Evolutionary conservation across 2,113 vertebrate genomes (phyloP).

Genomic region (Coracopsis vasa): DNA sequence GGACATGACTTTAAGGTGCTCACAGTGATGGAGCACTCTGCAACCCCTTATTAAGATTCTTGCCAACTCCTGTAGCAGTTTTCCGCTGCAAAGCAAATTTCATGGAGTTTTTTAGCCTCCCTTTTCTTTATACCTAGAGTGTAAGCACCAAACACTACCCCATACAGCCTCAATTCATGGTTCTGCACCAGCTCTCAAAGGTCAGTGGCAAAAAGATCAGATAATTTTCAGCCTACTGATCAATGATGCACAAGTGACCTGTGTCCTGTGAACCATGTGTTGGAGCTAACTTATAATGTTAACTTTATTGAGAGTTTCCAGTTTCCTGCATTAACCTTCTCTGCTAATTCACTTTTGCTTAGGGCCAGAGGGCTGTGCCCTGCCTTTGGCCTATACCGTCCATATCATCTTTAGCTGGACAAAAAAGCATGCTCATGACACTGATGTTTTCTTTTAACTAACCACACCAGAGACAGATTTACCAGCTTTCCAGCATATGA

Average conservation of each 20-base stretch:
- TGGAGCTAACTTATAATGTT: background rate
- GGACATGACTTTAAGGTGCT: slow-evolving; percentile 55
- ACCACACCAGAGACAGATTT: background rate
- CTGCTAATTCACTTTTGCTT: background rate
- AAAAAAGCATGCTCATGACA: background rate
- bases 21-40: slow-evolving; percentile 38
- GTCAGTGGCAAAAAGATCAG: background rate
- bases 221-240: background rate
- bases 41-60: slow-evolving; percentile 52
- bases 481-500: background rate
- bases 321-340: background rate
- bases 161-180: slow-evolving; percentile 23
- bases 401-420: background rate
- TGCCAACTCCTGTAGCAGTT: slow-evolving; percentile 20
- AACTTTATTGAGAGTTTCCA: background rate
- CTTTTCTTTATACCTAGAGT: slow-evolving; percentile 29
- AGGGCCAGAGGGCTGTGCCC: background rate
- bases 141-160: background rate
- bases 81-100: slow-evolving; percentile 46
- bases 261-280: background rate
- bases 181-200: slow-evolving; percentile 4
- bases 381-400: background rate
- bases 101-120: slow-evolving; percentile 15
- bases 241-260: background rate
- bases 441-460: background rate